Base-by-base conservation (phyloP, 2,888 invertebrate genomes). In the Calameuta pallipes region DNA sequence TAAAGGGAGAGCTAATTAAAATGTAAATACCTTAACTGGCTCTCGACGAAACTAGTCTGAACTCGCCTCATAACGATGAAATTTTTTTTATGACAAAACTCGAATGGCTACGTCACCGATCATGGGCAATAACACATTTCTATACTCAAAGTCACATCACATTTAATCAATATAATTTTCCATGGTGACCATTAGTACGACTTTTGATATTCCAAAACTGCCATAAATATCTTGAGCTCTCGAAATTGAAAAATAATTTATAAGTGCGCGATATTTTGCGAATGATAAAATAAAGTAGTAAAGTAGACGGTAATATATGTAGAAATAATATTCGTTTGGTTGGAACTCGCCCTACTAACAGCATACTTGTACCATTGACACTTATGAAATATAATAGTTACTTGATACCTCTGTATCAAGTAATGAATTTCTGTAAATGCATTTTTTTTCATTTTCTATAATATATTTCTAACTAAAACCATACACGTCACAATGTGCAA, bases 1-100 rank as follows among this genome's bases (percentile, higher is more conserved):
- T 85, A 87, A 88, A 88, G 86, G 86, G 86, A 85, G 86, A 88
- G 88, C 90, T 91, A 90, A 91, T 91, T 91, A 91, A 90, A 90
- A 90, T 89, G 88, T 87, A 90, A 89, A 89, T 90, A 89, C 87
- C 87, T 88, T 83, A 83, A 87, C 88, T 87, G 87, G 86, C 76
- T 68, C 84, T 83, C 83, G 80, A 78, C 9, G 80, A 84, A 86
- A 86, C 85, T 86, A 86, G 85, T 74, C 73, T 69, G 73, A 37
- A 74, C 13, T 76, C 73, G 36, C 12, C 76, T 79, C 73, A 56
- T 31, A 37, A 78, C 81, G 81, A 79, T 79, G 79, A 76, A 82
- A 83, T 80, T 83, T 82, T 82, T 41, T 85, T 84, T 80, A 82
- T 82, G 85, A 83, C 85, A 81, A 41, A 41, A 41, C 41, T 23